These are phyloP conservation scores for Rhinogobius similis DNA, from an alignment of 2,113 vertebrate species.

Conservation along the genomic window DNA sequence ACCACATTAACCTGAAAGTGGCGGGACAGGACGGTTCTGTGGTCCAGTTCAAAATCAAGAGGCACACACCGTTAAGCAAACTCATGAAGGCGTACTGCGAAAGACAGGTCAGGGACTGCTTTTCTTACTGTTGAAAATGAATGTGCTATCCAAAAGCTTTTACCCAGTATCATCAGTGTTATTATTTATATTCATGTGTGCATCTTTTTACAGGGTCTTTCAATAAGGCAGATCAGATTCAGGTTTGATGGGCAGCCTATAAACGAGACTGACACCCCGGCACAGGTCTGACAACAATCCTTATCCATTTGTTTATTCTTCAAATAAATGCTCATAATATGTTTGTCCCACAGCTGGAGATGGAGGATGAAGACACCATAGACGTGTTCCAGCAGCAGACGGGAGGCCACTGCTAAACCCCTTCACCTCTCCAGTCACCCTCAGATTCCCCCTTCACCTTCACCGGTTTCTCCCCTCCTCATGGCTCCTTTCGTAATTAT, in stretches of 20 bases:
- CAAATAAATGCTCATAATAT: not conserved
- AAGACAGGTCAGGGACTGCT: constrained; percentile 82
- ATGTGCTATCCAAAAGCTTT: not conserved
- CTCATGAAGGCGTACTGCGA: constrained; percentile 96
- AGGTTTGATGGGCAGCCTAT: constrained; percentile 85
- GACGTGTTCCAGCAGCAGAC: constrained; percentile 87
- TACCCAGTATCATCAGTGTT: not conserved
- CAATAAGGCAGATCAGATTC: constrained; percentile 86
- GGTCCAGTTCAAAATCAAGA: constrained; percentile 95
- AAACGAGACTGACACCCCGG: constrained; percentile 83
- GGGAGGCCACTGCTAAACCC: constrained; percentile 78
- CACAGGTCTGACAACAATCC: constrained; percentile 70
- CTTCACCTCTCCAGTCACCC: constrained; percentile 55
- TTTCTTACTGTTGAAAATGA: not conserved
- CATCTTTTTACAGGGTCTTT: constrained; percentile 73
- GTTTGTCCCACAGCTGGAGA: constrained; percentile 75
- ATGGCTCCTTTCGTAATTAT: constrained; percentile 53
- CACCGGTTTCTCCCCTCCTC: constrained; percentile 60
- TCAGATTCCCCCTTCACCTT: constrained; percentile 66
- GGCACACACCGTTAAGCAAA: constrained; percentile 91
- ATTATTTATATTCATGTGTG: not conserved
- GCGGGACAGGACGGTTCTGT: constrained; percentile 91
- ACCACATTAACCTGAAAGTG: constrained; percentile 94
- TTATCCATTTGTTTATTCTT: not conserved
- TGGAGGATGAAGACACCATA: constrained; percentile 86